Base-by-base conservation (phyloP, 2,113 vertebrate genomes). In the Vimba vimba region DNA sequence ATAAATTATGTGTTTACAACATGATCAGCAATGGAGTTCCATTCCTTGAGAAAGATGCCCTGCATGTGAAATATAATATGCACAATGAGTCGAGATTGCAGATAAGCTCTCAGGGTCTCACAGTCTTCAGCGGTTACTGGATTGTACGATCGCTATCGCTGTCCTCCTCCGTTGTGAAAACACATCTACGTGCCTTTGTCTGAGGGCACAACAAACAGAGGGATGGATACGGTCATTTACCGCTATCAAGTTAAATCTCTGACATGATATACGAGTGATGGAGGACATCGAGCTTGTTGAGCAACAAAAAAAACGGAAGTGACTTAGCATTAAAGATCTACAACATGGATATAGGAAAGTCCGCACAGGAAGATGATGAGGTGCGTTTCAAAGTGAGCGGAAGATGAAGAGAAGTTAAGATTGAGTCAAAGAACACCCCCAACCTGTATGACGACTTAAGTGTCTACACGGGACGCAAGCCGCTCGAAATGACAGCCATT, bases 181-280 rank as follows among this genome's bases (percentile, higher is more conserved):
- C 86, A 87, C 76, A 66, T 62, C 27, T 30, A 55, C 4, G 39
- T 30, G 69, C 66, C 76, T 39, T 33, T 21, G 59, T 52, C 55
- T 86, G 59, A 43, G 79, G 85, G 85, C 85, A 86, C 79, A 86
- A 86, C 85, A 86, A 86, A 86, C 76, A 81, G 43, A 36, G 55
- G 12, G 10, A 30, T 27, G 11, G 60, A 25, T 60, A 33, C 13
- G 45, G 68, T 82, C 55, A 86, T 82, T 76, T 64, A 74, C n/a
- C 1, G 11, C 27, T 68, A 5, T 30, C 23, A 52, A 66, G 74
- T 52, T 39, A 79, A 78, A 55, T 57, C 75, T 85, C 60, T 30
- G 27, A 45, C 30, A 43, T 73, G 66, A 83, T 19, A 57, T 25
- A 33, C 52, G 80, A 36, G 79, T 12, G 57, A 79, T 25, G 77